Base-by-base conservation (phyloP, 2,888 invertebrate genomes). In the Nymphalis urticae region DNA sequence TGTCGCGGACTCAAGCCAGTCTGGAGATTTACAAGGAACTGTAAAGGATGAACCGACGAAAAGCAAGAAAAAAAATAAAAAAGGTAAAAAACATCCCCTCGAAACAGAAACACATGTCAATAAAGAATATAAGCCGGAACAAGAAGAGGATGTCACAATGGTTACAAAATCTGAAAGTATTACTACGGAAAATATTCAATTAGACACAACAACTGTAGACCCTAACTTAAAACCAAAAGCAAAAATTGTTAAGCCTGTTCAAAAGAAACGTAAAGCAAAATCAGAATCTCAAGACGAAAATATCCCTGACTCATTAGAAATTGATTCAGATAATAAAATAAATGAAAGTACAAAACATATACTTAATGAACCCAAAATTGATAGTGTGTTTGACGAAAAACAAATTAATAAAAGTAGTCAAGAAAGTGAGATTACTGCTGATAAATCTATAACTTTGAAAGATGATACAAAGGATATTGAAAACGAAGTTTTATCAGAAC, bases 221-320 rank as follows among this genome's bases (percentile, higher is more conserved):
- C 64, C 79, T 76, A 75, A 64, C 42, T 58, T 67, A 32, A 74
- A 73, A 76, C 75, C 79, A 17, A 88, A 87, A 80, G 84, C 88
- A 24, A 86, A 82, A 82, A 87, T 89, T 24, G 86, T 82, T 13
- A 89, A 90, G 75, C 87, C 90, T 7, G 88, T 89, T 2, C 86
- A 89, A 69, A 89, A 86, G 68, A 90, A 87, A 77, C 77, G 76
- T 1, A 87, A 86, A 79, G 81, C 70, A 10, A 77, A 77, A 21
- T 66, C 64, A 53, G 66, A 72, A 32, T 56, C 42, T 24, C 54
- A 62, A 21, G 21, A 58, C 1, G 13, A 10, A 36, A 61, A 61
- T 36, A 56, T 24, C 5, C 8, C 48, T 27, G 9, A n/a, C 9
- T 4, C 21, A 21, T 5, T 16, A 61, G 58, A 58, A 32, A 62